phyloP scores from a whole-genome alignment of 2,797 vertebrate genomes.

The Natrix natrix region DNA sequence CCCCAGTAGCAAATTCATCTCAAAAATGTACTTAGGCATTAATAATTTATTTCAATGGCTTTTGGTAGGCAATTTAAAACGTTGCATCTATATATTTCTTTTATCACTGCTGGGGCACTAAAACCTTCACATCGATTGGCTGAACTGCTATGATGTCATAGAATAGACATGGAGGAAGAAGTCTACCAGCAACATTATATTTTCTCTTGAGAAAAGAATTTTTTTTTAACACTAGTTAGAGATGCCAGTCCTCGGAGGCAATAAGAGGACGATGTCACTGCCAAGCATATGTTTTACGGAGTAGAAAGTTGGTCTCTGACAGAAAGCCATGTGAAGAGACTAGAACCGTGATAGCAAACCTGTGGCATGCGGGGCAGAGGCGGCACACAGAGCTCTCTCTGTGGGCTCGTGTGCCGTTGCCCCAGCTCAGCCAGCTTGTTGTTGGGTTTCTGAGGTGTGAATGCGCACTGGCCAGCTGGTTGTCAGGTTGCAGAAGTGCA shows the following conservation, averaged over 20 bases:
- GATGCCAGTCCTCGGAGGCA: no score
- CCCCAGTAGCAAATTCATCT: slow-evolving; percentile 46
- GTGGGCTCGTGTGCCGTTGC: no score
- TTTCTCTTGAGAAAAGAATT: not conserved
- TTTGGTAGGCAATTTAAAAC: slow-evolving; percentile 14
- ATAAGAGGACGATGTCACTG: not conserved
- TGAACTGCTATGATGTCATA: not conserved
- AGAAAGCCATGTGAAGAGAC: no score
- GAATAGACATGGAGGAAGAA: not conserved
- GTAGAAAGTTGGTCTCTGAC: no score
- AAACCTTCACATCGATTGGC: not conserved
- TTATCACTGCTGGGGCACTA: not conserved
- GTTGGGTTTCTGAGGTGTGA: no score
- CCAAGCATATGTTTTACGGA: not conserved
- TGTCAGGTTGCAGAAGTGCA: no score
- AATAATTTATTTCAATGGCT: slow-evolving; percentile 43
- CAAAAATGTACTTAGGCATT: slow-evolving; percentile 29
- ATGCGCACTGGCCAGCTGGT: no score
- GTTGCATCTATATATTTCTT: not conserved
- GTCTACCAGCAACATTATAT: not conserved
- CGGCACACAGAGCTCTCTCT: no score
- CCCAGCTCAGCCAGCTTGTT: no score
- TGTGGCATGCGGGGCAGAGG: no score
- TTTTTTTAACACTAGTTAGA: not conserved
- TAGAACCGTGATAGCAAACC: no score